These are phyloP conservation scores for Trachelus troglodyta DNA, from an alignment of 2,888 invertebrate species.

Conservation along the genomic window DNA sequence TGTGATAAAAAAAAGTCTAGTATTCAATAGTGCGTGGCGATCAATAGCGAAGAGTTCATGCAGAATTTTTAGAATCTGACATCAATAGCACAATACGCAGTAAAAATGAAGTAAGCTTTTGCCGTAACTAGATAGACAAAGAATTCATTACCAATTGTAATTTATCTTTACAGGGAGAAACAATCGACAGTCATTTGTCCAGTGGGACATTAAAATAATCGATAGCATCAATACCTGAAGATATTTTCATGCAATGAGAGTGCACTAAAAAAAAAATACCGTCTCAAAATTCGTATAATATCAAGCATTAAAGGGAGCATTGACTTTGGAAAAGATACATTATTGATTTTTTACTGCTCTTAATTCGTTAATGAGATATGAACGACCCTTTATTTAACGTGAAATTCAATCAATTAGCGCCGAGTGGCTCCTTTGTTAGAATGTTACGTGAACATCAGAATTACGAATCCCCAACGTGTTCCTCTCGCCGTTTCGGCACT, in stretches of 20 bases:
- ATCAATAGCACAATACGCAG: neutral
- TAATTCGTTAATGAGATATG: neutral
- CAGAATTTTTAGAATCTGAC: neutral
- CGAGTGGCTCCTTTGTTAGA: neutral
- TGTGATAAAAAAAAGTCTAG: neutral
- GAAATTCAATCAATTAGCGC: neutral
- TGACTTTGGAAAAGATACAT: neutral
- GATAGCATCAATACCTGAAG: neutral
- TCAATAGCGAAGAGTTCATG: neutral
- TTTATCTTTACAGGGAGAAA: no score
- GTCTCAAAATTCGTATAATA: neutral
- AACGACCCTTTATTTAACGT: neutral
- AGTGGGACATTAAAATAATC: neutral
- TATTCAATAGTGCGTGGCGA: neutral
- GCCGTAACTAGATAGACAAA: neutral
- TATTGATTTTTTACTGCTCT: neutral
- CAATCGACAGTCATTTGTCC: no score
- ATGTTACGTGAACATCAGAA: neutral
- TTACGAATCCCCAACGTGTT: neutral
- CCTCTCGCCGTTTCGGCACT: neutral
- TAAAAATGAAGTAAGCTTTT: neutral
- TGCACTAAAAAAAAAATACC: neutral
- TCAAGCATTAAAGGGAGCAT: neutral
- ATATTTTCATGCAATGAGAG: neutral
- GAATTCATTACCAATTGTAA: no score